Evolutionary conservation across 2,888 invertebrate genomes (phyloP), one percentile per base, ranked within the genome.

Genomic region (Cosmia trapezina): DNA sequence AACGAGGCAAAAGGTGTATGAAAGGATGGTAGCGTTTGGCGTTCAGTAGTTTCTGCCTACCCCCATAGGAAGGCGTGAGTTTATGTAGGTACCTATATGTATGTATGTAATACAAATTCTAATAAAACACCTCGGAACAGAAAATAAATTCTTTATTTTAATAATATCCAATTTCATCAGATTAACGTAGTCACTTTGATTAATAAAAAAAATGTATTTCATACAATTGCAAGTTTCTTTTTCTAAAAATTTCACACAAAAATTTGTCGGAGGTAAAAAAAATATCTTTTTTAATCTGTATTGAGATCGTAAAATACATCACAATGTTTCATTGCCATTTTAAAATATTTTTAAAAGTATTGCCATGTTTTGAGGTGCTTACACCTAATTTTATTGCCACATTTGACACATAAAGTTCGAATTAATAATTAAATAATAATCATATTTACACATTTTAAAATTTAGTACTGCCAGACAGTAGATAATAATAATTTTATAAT

Each of bases 71-170:
- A 28, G 28, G 28, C 28, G 28, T 28, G 28, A 28, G 28, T 28
- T 28, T 28, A 28, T 28, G 28, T 28, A 28, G n/a, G n/a, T 28
- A 28, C n/a, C n/a, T 28, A 3, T 28, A 28, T 1, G 28, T 28
- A 28, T 28, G 28, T 28, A 62, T 47, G 28, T 62, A 62, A 65
- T 70, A 60, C 4, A 7, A 9, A 49, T 22, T 43, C 2, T n/a
- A 92, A 91, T 89, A 85, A 94, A 91, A 94, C 80, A 85, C 89
- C 89, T 86, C 90, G 88, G 86, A 96, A 96, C 96, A 96, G 94
- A 94, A 95, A 96, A 95, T 95, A 96, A 96, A 96, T 95, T 96
- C 95, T 96, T 96, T 95, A 95, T 94, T 94, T 91, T 92, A 93
- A 86, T 94, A 92, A 94, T 94, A 94, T 95, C 96, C 94, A 95